Base-by-base conservation (phyloP, 2,113 vertebrate species). In the Paralichthys olivaceus region DNA sequence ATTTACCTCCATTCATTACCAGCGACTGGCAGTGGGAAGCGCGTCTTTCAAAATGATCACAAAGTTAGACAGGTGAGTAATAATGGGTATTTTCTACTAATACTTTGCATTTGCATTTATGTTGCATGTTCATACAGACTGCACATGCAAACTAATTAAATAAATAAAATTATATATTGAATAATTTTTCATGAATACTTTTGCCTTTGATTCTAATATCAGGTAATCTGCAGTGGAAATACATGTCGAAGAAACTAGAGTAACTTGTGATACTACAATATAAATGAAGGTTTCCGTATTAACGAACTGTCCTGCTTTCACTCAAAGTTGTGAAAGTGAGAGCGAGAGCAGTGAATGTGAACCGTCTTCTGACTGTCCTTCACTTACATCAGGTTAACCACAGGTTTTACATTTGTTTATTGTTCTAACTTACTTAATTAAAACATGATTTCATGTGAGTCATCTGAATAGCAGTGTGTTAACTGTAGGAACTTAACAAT, bases 11-110 rank as follows among this genome's bases (percentile, higher is more conserved):
- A 87, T 87, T 91, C 65, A 88, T 80, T 65, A 80, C 77, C 69
- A 75, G 81, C 62, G 58, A 82, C 67, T 11, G 79, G 77, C 67
- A 65, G 69, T 75, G 84, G 65, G 55, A 83, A 78, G 84, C 79
- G 70, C 77, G 54, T 83, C 88, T 93, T 91, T 93, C 87, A 57
- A 93, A 93, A 95, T 95, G 94, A 93, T 91, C 75, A 77, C 87
- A 82, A 95, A 94, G 84, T 89, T 95, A 60, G 94, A 95, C 93
- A 94, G 94, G 94, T 95, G 92, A 92, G 93, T 86, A 79, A 89
- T 23, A 84, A 85, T 32, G 0, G 15, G 1, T 72, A 57, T 34
- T 34, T 81, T 82, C n/a, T 73, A 26, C 65, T 77, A 32, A 47
- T 79, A 54, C 62, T 14, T 28, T 37, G 13, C 47, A 5, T 43